Conservation (phyloP, 2,113 vertebrate species). For the Solea senegalensis region DNA sequence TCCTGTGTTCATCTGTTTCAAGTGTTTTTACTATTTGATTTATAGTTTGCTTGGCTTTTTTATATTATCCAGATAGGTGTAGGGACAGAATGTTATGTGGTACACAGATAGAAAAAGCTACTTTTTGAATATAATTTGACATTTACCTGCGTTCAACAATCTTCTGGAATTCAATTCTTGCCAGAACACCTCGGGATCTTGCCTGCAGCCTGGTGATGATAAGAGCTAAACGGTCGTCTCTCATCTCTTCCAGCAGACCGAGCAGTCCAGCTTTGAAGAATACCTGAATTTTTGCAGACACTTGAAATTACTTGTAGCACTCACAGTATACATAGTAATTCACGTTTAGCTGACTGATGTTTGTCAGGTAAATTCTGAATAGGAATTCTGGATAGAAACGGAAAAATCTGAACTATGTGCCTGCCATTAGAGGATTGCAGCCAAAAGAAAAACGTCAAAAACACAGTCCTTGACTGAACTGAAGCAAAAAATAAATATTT, state of each 20-base stretch:
- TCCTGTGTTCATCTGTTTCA: too few relatives aligned
- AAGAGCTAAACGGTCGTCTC: conserved; percentile 83
- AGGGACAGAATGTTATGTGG: too few relatives aligned
- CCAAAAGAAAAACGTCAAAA: neutral
- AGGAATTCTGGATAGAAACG: neutral
- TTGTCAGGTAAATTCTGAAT: neutral
- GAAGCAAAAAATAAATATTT: neutral
- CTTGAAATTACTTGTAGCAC: neutral
- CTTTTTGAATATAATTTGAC: neutral
- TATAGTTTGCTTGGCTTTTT: too few relatives aligned
- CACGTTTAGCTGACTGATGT: too few relatives aligned
- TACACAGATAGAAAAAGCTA: too few relatives aligned
- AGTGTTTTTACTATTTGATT: too few relatives aligned
- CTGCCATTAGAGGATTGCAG: too few relatives aligned
- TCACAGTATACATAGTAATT: neutral
- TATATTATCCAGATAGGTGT: too few relatives aligned
- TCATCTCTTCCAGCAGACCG: conserved; percentile 61
- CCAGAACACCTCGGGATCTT: conserved; percentile 83
- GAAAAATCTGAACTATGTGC: too few relatives aligned
- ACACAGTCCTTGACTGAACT: neutral
- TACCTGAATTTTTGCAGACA: conserved; percentile 42
- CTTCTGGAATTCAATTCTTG: conserved; percentile 87
- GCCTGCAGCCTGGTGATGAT: conserved; percentile 87
- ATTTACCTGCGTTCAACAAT: conserved; percentile 84
- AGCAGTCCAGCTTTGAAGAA: conserved; percentile 85